Evolutionary conservation across 2,888 invertebrate species (phyloP).

Genomic region (Microctonus hyperodae): DNA sequence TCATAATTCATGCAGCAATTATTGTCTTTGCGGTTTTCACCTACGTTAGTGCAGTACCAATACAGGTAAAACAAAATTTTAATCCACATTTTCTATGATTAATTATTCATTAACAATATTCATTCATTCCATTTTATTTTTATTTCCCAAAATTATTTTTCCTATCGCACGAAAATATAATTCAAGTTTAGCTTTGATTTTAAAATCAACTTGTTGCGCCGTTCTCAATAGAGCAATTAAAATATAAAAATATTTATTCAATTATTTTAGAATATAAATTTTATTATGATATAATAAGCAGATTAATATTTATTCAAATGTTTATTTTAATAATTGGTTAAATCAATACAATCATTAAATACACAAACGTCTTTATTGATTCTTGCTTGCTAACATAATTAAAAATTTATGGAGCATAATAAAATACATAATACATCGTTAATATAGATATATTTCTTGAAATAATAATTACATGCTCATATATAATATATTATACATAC

Average conservation of each 20-base stretch:
- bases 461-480: constrained; percentile 10
- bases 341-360: background rate
- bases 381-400: background rate
- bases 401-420: constrained; percentile 6
- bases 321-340: too few species aligned
- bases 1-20: constrained; percentile 28
- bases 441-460: background rate
- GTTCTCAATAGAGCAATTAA: background rate
- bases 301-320: background rate
- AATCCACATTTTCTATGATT: background rate
- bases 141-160: too few species aligned
- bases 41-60: constrained; percentile 40
- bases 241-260: background rate
- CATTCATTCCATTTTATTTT: background rate
- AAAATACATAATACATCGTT: background rate
- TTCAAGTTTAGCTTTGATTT: background rate
- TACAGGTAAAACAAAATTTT: constrained; percentile 41
- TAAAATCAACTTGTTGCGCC: constrained; percentile 17
- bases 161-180: too few species aligned
- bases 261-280: too few species aligned
- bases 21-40: constrained; percentile 34
- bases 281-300: background rate
- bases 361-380: background rate
- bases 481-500: background rate
- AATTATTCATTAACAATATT: constrained; percentile 2